Conservation (phyloP, 2,113 vertebrate species). For the Cheirogaleus medius region DNA sequence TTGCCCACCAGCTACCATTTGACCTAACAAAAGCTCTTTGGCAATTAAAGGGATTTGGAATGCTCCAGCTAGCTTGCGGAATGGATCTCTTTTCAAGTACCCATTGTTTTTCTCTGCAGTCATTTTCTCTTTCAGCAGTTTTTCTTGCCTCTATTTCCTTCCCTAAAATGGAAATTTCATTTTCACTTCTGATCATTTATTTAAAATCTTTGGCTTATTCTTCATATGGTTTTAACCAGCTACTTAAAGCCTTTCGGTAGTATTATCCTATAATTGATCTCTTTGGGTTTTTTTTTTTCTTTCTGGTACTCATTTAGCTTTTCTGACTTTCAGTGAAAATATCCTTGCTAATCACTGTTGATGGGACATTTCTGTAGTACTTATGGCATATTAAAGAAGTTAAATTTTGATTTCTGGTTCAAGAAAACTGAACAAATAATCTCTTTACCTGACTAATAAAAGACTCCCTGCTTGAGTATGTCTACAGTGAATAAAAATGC, state of each 20-base stretch:
- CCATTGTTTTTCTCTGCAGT: not conserved
- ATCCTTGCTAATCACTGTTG: not conserved
- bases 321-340: not conserved
- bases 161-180: not conserved
- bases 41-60: not conserved
- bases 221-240: not conserved
- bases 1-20: not conserved
- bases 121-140: not conserved
- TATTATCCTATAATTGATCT: not conserved
- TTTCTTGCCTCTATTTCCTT: not conserved
- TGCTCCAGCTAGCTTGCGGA: not conserved
- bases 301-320: not conserved
- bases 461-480: not conserved
- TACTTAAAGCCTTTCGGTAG: not conserved
- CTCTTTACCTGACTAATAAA: not conserved
- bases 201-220: not conserved
- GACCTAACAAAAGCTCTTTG: not conserved
- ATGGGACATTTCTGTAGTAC: not conserved
- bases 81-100: not conserved
- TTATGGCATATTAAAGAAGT: not conserved
- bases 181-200: not conserved
- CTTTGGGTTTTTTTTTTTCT: not conserved
- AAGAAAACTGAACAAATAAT: not conserved
- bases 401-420: slow-evolving; percentile 17
- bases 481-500: not conserved